phyloP scores from a whole-genome alignment of 1,140 invertebrate species.

The Zaprionus taronus region DNA sequence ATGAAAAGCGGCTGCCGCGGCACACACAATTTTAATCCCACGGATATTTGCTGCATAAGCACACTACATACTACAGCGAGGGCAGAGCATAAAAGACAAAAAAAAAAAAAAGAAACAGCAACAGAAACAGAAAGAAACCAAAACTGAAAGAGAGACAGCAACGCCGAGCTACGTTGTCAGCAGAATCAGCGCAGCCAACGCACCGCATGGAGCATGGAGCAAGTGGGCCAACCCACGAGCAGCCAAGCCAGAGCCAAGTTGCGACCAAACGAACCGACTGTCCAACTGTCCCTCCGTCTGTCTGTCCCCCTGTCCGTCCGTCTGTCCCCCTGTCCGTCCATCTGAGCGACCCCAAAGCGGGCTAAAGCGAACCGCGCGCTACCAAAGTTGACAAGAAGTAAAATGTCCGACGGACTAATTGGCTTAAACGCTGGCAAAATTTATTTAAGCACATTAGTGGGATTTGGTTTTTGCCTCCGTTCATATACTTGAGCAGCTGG shows the following conservation, averaged over 20 bases:
- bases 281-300: neutral
- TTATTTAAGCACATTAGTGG: conserved; percentile 85
- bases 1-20: conserved; percentile 77
- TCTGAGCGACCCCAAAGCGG: conserved; percentile 61
- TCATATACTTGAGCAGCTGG: conserved; percentile 54
- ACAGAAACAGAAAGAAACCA: conserved; percentile 23
- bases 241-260: conserved; percentile 5
- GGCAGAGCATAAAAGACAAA: conserved; percentile 15
- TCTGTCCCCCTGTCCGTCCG: neutral
- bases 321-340: neutral
- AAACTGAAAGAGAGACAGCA: conserved; percentile 33
- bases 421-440: conserved; percentile 84
- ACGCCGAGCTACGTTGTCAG: conserved; percentile 67
- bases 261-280: conserved; percentile 3
- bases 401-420: conserved; percentile 84
- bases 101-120: conserved; percentile 19
- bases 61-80: conserved; percentile 49
- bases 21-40: conserved; percentile 78
- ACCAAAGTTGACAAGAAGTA: conserved; percentile 84
- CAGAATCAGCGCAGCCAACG: conserved; percentile 56
- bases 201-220: conserved; percentile 47
- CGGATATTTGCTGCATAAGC: conserved; percentile 82
- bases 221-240: conserved; percentile 66
- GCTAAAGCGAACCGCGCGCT: conserved; percentile 60
- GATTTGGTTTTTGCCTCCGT: conserved; percentile 73